Percentiles rank a stretch among this genome's conserved stretches.
These are phyloP conservation scores for Petroica traversi DNA, from an alignment of 2,113 vertebrate genomes.

Conservation along the genomic window DNA sequence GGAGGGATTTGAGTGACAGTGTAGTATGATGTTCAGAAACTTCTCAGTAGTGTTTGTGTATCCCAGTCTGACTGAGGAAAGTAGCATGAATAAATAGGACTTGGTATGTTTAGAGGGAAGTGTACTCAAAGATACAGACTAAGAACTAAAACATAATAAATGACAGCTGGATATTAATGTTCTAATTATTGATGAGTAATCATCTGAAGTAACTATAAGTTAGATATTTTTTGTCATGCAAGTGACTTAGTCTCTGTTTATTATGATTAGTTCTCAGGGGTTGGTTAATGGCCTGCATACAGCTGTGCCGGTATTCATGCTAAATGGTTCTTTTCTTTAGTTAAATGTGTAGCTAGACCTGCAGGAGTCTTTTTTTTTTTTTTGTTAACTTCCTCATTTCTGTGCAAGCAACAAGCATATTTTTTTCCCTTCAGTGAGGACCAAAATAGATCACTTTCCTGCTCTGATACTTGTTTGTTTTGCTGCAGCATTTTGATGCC, in stretches of 20 bases:
- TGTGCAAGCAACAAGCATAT: neutral
- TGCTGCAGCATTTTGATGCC: slow-evolving; percentile 1
- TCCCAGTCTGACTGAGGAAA: neutral
- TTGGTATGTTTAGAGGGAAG: neutral
- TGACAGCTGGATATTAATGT: neutral
- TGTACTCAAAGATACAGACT: neutral
- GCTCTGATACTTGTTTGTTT: neutral
- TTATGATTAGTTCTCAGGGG: neutral
- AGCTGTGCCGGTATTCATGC: neutral
- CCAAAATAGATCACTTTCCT: neutral
- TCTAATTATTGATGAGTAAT: neutral
- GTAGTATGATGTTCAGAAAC: neutral
- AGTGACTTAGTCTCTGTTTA: neutral
- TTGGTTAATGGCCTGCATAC: neutral
- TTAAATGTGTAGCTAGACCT: neutral
- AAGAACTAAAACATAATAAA: neutral
- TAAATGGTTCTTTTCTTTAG: neutral
- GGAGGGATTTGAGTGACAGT: neutral
- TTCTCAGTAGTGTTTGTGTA: neutral
- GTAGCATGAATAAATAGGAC: neutral
- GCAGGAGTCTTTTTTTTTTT: neutral
- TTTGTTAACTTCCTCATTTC: neutral
- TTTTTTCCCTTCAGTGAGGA: neutral
- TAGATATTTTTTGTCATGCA: neutral
- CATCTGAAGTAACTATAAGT: neutral